Evolutionary conservation across 2,113 vertebrate genomes (phyloP), one percentile per base, ranked within the genome.

Genomic region (Campylorhamphus procurvoides): DNA sequence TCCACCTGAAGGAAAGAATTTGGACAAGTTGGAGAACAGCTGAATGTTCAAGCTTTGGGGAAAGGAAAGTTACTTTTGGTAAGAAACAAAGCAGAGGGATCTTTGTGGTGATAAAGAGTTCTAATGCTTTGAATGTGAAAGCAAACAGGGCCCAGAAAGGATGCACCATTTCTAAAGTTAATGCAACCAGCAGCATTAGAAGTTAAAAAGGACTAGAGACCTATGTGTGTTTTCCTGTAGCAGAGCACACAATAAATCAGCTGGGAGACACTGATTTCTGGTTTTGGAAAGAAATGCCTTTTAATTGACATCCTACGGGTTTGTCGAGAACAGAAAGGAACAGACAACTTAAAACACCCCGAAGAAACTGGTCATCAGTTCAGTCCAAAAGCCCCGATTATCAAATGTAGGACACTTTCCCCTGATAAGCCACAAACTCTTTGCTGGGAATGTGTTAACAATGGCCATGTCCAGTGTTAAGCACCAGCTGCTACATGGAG

Each of bases 391-490:
- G 96, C 96, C 84, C 67, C 3, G 90, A 91, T 96, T 78, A 93
- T 96, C 94, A 94, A 85, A 80, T 47, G 68, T 93, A 96, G 97
- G 96, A 94, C 97, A 97, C 94, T 96, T 94, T 71, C 93, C 92
- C 93, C 94, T 39, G 89, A 93, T 93, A 97, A 97, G 95, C 95
- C 90, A 87, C 90, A 90, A 96, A 95, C 93, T 85, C 95, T 97
- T 96, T 97, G 95, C 94, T 93, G 96, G 94, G 97, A 97, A 98
- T 96, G 96, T 88, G 97, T 87, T 96, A 97, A 97, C 96, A 97
- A 97, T 97, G 90, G 94, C 67, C 89, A 89, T 96, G 91, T 97
- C 95, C 91, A 96, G 76, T 92, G 94, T 97, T 96, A 97, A 97
- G 96, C 96, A 96, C 95, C 93, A 94, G 92, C 97, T 96, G 87